Base-by-base conservation (phyloP, 2,113 vertebrate species). In the Melanocharis versteri region DNA sequence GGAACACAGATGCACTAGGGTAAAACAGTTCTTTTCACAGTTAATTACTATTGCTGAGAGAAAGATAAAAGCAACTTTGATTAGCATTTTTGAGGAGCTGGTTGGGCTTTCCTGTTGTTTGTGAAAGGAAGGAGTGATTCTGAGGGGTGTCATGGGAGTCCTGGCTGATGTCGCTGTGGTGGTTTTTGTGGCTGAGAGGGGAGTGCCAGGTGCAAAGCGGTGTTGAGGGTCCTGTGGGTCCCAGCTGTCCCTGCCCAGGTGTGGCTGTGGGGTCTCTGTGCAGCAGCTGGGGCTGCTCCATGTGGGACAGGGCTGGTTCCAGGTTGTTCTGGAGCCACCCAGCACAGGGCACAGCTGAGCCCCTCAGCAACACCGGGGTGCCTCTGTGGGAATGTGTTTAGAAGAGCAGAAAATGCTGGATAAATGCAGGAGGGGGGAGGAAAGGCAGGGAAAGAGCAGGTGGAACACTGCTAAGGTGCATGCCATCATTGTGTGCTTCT, bases 331-430 rank as follows among this genome's bases (percentile, higher is more conserved):
- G 26, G 7, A 30, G 30, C 20, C 40, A 5, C 6, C 3, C 6
- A 5, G 30, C 16, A 27, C 23, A 22, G 56, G 7, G 8, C 33
- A 15, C 24, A 21, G 62, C 45, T n/a, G 31, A n/a, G 27, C 24
- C 10, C 2, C 0, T 20, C 45, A 21, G 40, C 1, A 1, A 2
- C 3, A 37, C 4, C 48, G 20, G 6, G 22, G 15, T 37, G 8
- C 30, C 20, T 72, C 39, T 33, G 65, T 42, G 70, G 69, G 28
- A 60, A 16, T 1, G 0, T 42, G 9, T 20, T 64, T 24, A 24
- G 47, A 28, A 27, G 21, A 44, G 21, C 57, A 83, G 83, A 65
- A 88, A 71, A 33, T 16, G 26, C 47, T 58, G 65, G 47, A 21
- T 10, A 50, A 42, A 27, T 0, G 2, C 33, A 31, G 12, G 19